These are phyloP conservation scores for Danaus melanippus DNA, from an alignment of 1,140 invertebrate genomes.

Conservation along the genomic window DNA sequence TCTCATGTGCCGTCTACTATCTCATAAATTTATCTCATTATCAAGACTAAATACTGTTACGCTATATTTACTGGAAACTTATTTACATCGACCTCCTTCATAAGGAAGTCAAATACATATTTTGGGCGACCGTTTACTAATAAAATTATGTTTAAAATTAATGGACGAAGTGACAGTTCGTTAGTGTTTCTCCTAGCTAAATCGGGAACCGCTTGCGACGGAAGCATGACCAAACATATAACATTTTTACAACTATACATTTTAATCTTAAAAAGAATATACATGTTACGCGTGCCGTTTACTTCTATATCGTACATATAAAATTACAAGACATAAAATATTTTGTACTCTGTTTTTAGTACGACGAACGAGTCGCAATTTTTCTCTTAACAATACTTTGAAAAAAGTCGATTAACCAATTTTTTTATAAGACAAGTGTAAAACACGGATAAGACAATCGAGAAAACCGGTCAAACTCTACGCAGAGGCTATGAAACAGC, in stretches of 20 bases:
- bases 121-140: constrained; percentile 57
- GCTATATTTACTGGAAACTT: constrained; percentile 56
- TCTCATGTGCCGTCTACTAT: constrained; percentile 46
- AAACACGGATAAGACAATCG: constrained; percentile 16
- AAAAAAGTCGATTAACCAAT: constrained; percentile 31
- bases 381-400: constrained; percentile 51
- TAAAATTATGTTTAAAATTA: constrained; percentile 69
- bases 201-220: constrained; percentile 66
- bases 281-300: constrained; percentile 61
- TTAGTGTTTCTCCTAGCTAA: constrained; percentile 66
- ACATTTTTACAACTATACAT: constrained; percentile 53
- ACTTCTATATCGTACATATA: constrained; percentile 64
- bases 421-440: constrained; percentile 7
- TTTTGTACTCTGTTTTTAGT: constrained; percentile 68
- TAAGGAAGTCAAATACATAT: constrained; percentile 60
- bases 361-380: constrained; percentile 53
- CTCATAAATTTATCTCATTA: constrained; percentile 48
- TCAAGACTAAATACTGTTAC: constrained; percentile 60
- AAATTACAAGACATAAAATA: constrained; percentile 70
- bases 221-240: constrained; percentile 66
- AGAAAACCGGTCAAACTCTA: constrained; percentile 20
- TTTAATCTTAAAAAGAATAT: constrained; percentile 63
- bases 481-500: constrained; percentile 42
- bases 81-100: constrained; percentile 64
- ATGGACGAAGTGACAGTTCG: constrained; percentile 71